phyloP scores from a whole-genome alignment of 1,140 invertebrate species.

The Lamellibrachia luymesi region DNA sequence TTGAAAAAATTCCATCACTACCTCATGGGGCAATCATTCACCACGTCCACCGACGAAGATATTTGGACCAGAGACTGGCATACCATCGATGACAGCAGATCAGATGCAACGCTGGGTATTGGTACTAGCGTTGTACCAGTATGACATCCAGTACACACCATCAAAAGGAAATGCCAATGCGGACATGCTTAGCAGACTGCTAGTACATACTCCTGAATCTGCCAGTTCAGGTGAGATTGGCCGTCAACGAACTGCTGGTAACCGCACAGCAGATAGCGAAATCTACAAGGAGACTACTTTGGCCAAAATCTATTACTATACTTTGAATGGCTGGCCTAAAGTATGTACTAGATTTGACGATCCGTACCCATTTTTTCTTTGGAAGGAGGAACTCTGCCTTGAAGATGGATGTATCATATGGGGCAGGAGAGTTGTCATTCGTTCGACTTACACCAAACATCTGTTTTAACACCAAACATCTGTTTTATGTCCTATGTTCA shows the following conservation, averaged over 20 bases:
- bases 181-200: constrained; percentile 25
- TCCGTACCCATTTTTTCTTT: too few relatives aligned
- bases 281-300: neutral
- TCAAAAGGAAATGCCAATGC: constrained; percentile 13
- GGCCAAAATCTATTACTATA: constrained; percentile 2
- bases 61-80: constrained; percentile 19
- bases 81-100: constrained; percentile 38
- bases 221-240: neutral
- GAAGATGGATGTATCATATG: too few relatives aligned
- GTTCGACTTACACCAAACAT: constrained; percentile 51
- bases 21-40: constrained; percentile 13
- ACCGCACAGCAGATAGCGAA: neutral
- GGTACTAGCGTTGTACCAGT: constrained; percentile 12
- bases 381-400: too few relatives aligned
- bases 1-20: constrained; percentile 12
- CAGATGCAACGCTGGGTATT: constrained; percentile 50
- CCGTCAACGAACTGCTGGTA: neutral
- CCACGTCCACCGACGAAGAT: constrained; percentile 1
- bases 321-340: neutral
- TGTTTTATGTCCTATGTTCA: constrained; percentile 56
- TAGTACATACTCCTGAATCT: neutral
- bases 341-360: neutral
- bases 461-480: constrained; percentile 35
- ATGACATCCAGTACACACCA: constrained; percentile 17
- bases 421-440: constrained; percentile 48